Percentiles rank a stretch among this genome's conserved stretches.
Evolutionary conservation across 2,113 vertebrate genomes (phyloP).

Genomic region (Ciconia stormi): DNA sequence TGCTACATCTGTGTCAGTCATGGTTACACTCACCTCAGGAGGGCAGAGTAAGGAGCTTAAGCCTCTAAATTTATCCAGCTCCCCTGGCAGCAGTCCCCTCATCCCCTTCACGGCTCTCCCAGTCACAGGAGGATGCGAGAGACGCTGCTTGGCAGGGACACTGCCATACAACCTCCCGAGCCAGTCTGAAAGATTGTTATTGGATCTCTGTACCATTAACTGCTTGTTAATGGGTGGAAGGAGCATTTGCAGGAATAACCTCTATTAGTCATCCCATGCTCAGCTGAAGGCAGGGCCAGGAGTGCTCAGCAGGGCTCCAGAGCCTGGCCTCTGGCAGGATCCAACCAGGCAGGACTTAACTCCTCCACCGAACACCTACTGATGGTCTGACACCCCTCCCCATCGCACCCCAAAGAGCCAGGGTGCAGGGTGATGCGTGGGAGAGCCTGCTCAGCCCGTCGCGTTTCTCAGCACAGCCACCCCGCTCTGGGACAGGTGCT

Average conservation of each 20-base stretch:
- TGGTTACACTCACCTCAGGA: fast-evolving
- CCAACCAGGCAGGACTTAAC: not conserved
- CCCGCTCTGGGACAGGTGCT: not conserved
- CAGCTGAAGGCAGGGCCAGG: not conserved
- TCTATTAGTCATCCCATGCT: not conserved
- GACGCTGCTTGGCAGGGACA: not conserved
- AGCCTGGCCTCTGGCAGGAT: not conserved
- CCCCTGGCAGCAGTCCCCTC: not conserved
- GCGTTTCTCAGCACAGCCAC: not conserved
- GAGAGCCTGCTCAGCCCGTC: not conserved
- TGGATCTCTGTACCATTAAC: conserved; percentile 2
- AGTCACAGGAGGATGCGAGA: not conserved
- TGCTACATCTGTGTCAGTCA: not conserved
- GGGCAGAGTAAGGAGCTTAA: not conserved
- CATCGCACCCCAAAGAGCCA: not conserved
- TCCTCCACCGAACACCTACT: not conserved
- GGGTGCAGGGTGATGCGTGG: not conserved
- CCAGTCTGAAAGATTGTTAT: not conserved
- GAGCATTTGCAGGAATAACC: conserved; percentile 22
- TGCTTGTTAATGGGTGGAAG: conserved; percentile 21
- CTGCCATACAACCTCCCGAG: not conserved
- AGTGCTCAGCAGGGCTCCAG: not conserved
- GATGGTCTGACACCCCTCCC: not conserved
- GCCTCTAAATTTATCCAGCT: not conserved
- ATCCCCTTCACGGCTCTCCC: not conserved